These are phyloP conservation scores for Spilarctia lutea DNA, from an alignment of 2,888 invertebrate species.

Conservation along the genomic window DNA sequence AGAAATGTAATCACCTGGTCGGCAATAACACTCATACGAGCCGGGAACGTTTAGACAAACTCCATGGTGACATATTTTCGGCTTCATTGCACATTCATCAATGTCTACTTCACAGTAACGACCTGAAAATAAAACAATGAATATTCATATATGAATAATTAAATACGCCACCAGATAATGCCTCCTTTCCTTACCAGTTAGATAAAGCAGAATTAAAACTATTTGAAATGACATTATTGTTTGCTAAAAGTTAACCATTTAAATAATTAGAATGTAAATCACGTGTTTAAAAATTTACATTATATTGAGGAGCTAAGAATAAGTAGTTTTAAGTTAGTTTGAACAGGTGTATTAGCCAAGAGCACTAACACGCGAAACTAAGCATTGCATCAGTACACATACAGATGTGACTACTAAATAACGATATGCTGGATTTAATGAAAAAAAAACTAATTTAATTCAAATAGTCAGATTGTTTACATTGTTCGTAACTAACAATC, in stretches of 20 bases:
- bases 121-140: conserved; percentile 65
- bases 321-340: conserved; percentile 58
- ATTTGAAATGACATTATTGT: conserved; percentile 40
- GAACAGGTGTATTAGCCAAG: conserved; percentile 65
- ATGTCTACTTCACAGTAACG: conserved; percentile 88
- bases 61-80: conserved; percentile 91
- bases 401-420: conserved; percentile 13
- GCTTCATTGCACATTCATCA: conserved; percentile 89
- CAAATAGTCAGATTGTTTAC: conserved; percentile 6
- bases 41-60: conserved; percentile 92
- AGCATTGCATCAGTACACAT: conserved; percentile 17
- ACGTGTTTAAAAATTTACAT: conserved; percentile 39
- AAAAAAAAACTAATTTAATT: conserved; percentile 8
- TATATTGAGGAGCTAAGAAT: conserved; percentile 51
- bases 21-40: conserved; percentile 94
- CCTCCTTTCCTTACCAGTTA: conserved; percentile 51
- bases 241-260: conserved; percentile 21
- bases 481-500: conserved; percentile 19
- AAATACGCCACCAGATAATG: neutral
- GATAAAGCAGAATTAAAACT: conserved; percentile 40
- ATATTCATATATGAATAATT: conserved; percentile 8
- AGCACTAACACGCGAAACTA: conserved; percentile 31
- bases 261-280: conserved; percentile 26
- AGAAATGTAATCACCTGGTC: conserved; percentile 85
- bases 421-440: conserved; percentile 1